A percentile compares a stretch with the other conserved stretches of the same genome.
Evolutionary conservation across 2,888 invertebrate species (phyloP).

Genomic region (Leucophenga maculata): DNA sequence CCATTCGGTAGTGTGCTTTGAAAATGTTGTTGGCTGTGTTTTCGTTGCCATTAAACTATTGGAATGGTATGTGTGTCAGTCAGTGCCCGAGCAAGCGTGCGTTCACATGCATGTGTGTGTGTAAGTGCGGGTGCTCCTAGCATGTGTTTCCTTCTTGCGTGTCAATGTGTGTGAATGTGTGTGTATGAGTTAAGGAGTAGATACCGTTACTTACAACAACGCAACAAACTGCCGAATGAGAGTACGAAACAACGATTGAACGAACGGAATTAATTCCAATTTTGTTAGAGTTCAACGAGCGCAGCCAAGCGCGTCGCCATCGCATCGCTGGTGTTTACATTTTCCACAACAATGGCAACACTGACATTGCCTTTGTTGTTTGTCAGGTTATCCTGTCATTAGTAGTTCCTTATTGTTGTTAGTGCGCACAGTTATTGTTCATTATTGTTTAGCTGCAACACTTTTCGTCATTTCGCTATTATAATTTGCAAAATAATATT

Average conservation of each 20-base stretch:
- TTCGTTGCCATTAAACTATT: not conserved
- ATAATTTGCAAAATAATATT: slow-evolving; percentile 35
- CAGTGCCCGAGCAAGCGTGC: slow-evolving; percentile 44
- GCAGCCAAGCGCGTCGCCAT: slow-evolving; percentile 29
- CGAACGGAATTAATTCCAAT: slow-evolving; percentile 49
- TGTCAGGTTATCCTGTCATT: not conserved
- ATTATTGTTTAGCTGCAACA: too few species aligned
- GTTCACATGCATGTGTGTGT: not conserved
- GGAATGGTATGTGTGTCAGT: slow-evolving; percentile 58
- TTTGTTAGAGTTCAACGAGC: slow-evolving; percentile 57
- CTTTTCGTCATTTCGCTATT: slow-evolving; percentile 18
- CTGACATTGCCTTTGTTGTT: slow-evolving; percentile 27
- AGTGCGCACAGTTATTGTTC: too few species aligned
- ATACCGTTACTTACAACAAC: slow-evolving; percentile 41
- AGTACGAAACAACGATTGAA: not conserved
- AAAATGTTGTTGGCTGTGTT: slow-evolving; percentile 16
- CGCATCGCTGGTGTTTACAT: slow-evolving; percentile 48
- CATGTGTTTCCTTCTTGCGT: not conserved
- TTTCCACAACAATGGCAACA: slow-evolving; percentile 40
- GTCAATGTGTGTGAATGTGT: slow-evolving; percentile 14
- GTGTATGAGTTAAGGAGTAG: slow-evolving; percentile 43
- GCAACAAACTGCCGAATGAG: not conserved
- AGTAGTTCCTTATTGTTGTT: not conserved
- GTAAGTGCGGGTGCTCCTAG: slow-evolving; percentile 10
- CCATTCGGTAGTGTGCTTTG: not conserved